Percentiles rank a stretch among this genome's conserved stretches.
phyloP scores from a whole-genome alignment of 2,888 invertebrate species.

The Lycophotia porphyrea region DNA sequence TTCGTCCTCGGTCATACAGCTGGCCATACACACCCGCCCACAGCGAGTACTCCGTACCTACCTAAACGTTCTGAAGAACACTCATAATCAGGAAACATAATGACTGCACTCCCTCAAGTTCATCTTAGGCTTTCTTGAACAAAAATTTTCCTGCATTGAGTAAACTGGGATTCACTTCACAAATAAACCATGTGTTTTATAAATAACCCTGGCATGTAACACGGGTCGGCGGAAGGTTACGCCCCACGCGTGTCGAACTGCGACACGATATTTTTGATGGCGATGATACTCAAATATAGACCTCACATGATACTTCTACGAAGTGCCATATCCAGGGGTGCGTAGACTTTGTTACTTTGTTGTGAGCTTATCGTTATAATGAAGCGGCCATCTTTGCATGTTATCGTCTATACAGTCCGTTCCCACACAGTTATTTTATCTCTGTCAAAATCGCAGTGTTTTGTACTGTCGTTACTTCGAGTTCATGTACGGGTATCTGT shows the following conservation, averaged over 20 bases:
- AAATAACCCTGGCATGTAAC: slow-evolving; percentile 38
- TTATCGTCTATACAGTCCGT: not conserved
- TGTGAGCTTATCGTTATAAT: not conserved
- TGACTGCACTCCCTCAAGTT: not conserved
- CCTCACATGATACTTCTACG: slow-evolving; percentile 19
- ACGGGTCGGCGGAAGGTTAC: slow-evolving; percentile 39
- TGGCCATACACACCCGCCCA: not conserved
- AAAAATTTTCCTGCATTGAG: not conserved
- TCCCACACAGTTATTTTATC: not conserved
- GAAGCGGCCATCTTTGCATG: not conserved
- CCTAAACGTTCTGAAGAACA: not conserved
- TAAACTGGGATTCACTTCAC: slow-evolving; percentile 10
- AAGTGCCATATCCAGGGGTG: not conserved
- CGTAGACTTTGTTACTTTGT: not conserved
- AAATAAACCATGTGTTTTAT: slow-evolving; percentile 31
- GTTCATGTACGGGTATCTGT: not conserved
- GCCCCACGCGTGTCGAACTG: slow-evolving; percentile 36
- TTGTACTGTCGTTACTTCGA: not conserved
- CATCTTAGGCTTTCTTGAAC: not conserved
- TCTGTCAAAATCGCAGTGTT: not conserved
- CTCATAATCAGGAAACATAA: not conserved
- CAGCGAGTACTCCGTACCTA: not conserved
- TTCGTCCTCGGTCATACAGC: not conserved
- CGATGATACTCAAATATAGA: slow-evolving; percentile 32
- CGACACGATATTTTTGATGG: slow-evolving; percentile 44